Evolutionary conservation across 30 jellyfish, hydroid and myxozoan genomes (phyloP), one percentile per base, ranked within the genome.

Genomic region (Turritopsis rubra): DNA sequence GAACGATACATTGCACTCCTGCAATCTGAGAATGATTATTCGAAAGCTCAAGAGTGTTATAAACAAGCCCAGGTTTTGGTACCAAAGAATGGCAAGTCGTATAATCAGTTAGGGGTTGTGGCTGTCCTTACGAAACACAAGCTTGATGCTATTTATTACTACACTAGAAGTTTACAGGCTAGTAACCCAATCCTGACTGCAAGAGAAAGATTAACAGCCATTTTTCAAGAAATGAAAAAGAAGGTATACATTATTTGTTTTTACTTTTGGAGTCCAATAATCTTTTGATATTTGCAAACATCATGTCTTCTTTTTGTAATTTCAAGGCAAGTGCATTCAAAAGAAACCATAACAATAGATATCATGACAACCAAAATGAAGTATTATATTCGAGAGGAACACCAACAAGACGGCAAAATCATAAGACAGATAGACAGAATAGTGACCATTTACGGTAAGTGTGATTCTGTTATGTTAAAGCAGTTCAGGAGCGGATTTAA

Each of bases 51-150:
- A 54, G 85, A 75, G 27, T 66, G 88, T 66, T 92, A 92, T 70
- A 81, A 72, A 20, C 76, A 92, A 23, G 98, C 98, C 7, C 92
- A 66, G 52, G 52, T 72, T n/a, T 88, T 92, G 18, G 98, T 95
- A 13, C 98, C 98, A 23, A 92, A 88, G 84, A 92, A 92, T 87
- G 98, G 98, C 18, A 92, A 92, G 75, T 88, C 96, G 7, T 92
- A 92, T 85, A 92, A 92, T 77, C 98, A 92, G 65, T 90, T 92
- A 30, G 98, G 95, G 22, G 91, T 92, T 1, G 95, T 92, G 54
- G 95, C 98, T 70, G 98, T 92, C 0, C 79, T 84, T 27, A 74
- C 92, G 83, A 92, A 85, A 83, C 88, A 66, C 72, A 92, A 92
- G 87, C 95, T 92, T 30, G 98, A 92, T 85, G 98, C 98, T 1